Evolutionary conservation across 2,888 invertebrate genomes (phyloP).

Genomic region (Electrophaes corylata): DNA sequence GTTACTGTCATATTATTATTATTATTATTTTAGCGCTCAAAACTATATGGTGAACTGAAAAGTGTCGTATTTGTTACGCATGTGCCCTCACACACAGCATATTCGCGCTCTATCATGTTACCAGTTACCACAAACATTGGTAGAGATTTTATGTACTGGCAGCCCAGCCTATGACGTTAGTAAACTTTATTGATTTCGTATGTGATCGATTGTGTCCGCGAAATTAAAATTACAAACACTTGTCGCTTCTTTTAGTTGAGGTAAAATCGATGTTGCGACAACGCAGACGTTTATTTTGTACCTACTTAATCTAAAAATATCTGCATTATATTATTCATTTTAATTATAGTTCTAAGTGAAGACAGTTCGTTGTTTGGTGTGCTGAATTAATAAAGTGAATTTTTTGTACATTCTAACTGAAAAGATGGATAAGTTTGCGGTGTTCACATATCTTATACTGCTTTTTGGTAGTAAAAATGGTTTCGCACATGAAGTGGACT

Average conservation of each 20-base stretch:
- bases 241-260: conserved; percentile 44
- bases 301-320: background rate
- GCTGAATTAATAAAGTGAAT: conserved; percentile 2
- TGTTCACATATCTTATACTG: conserved; percentile 48
- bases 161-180: conserved; percentile 60
- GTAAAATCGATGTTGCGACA: conserved; percentile 40
- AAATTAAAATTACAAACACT: conserved; percentile 54
- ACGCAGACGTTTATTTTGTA: conserved; percentile 27
- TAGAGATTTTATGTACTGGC: conserved; percentile 32
- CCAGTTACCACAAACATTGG: background rate
- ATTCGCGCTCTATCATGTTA: too few species aligned
- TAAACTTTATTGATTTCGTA: conserved; percentile 51
- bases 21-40: too few species aligned
- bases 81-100: too few species aligned
- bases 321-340: background rate
- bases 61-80: too few species aligned
- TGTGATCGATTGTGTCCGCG: conserved; percentile 52
- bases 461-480: conserved; percentile 44
- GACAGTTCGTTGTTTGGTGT: background rate
- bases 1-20: too few species aligned
- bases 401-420: conserved; percentile 10
- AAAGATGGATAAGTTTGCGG: conserved; percentile 50
- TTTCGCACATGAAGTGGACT: conserved; percentile 63
- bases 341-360: background rate
- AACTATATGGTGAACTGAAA: too few species aligned